These are phyloP conservation scores for Rhabdomys dilectus DNA, from an alignment of 2,113 vertebrate genomes.

Conservation along the genomic window DNA sequence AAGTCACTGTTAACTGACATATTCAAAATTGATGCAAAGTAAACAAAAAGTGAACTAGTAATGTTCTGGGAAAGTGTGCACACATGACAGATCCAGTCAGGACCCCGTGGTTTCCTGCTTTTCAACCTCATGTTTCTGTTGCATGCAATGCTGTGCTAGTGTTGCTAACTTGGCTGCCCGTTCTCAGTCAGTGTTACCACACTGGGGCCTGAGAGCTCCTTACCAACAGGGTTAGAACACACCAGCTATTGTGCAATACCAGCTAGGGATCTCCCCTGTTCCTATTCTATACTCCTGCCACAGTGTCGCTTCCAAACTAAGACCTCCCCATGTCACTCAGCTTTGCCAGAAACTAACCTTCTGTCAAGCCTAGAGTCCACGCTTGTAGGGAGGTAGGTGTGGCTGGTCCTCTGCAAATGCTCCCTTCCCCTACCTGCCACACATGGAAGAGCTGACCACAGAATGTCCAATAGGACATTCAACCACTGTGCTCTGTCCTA, in stretches of 20 bases:
- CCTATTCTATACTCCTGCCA: neutral
- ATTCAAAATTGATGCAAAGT: neutral
- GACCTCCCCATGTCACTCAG: neutral
- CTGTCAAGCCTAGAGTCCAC: neutral
- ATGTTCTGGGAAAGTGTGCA: neutral
- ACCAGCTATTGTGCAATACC: neutral
- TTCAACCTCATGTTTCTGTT: neutral
- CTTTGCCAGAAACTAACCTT: neutral
- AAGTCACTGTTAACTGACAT: neutral
- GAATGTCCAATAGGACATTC: neutral
- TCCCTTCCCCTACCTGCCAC: neutral
- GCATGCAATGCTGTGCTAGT: neutral
- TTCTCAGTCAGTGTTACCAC: neutral
- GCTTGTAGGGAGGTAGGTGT: neutral
- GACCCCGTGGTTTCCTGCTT: neutral
- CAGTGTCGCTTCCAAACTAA: constrained; percentile 39
- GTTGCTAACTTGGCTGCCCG: neutral
- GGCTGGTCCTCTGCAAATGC: neutral
- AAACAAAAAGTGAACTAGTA: constrained; percentile 6
- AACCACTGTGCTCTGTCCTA: neutral
- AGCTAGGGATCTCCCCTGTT: neutral
- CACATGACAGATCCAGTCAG: neutral
- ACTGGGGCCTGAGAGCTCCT: neutral
- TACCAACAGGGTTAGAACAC: neutral
- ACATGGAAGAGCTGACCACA: neutral